A percentile compares a stretch with the other conserved stretches of the same genome.
Conservation (phyloP, 1,140 invertebrate genomes). For the Agrilus planipennis region DNA sequence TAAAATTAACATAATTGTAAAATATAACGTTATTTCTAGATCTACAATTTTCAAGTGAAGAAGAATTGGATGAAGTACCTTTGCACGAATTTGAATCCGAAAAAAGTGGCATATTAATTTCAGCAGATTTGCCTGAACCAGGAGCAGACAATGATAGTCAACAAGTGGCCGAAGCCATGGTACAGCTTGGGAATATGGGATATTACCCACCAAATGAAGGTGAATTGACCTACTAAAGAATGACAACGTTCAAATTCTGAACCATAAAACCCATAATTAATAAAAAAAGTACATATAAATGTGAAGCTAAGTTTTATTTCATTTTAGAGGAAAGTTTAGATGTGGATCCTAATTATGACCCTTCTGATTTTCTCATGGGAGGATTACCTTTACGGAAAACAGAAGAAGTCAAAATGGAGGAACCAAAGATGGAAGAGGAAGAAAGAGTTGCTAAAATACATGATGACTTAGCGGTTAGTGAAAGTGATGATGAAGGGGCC, state of each 20-base stretch:
- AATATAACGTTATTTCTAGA: constrained; percentile 35
- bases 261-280: too few relatives aligned
- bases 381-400: constrained; percentile 33
- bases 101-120: constrained; percentile 41
- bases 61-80: constrained; percentile 54
- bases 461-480: constrained; percentile 66
- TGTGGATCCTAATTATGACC: constrained; percentile 77
- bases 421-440: constrained; percentile 12
- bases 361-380: constrained; percentile 66
- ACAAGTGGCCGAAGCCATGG: constrained; percentile 74
- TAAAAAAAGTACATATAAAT: too few relatives aligned
- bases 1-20: not conserved
- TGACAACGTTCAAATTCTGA: too few relatives aligned
- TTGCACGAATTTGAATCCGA: constrained; percentile 43
- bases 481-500: constrained; percentile 57
- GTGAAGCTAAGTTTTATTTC: constrained; percentile 5
- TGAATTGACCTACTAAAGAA: constrained; percentile 16
- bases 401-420: constrained; percentile 2
- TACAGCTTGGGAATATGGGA: constrained; percentile 64
- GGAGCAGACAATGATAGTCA: constrained; percentile 61
- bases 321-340: constrained; percentile 61
- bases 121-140: constrained; percentile 39
- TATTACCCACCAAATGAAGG: constrained; percentile 46
- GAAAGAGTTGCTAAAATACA: constrained; percentile 40
- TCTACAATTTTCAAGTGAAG: constrained; percentile 61